A percentile compares a stretch with the other conserved stretches of the same genome.
Conservation (phyloP, 2,113 vertebrate species). For the Silurus asotus region DNA sequence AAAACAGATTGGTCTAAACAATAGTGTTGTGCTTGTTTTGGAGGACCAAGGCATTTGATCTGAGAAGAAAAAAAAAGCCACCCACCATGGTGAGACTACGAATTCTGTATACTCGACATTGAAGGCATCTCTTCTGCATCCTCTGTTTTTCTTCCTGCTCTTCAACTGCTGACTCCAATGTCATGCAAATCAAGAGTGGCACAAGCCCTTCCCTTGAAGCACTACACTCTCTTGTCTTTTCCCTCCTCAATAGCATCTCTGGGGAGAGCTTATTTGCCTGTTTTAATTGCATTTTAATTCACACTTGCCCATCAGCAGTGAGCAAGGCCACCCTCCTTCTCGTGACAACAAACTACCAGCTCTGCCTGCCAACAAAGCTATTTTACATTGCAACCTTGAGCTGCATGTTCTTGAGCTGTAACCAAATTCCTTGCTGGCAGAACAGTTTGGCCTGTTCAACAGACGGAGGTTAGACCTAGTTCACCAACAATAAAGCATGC, state of each 20-base stretch:
- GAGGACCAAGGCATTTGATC: conserved; percentile 5
- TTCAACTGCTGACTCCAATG: conserved; percentile 60
- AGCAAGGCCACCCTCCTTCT: conserved; percentile 50
- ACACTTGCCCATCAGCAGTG: conserved; percentile 65
- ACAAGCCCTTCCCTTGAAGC: conserved; percentile 68
- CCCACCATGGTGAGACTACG: conserved; percentile 37
- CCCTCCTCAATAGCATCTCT: conserved; percentile 57
- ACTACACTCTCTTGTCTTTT: conserved; percentile 53
- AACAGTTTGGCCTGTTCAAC: conserved; percentile 55
- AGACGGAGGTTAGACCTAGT: conserved; percentile 56
- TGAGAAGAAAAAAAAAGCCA: conserved; percentile 7
- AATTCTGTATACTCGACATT: conserved; percentile 12
- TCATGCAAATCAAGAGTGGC: conserved; percentile 74
- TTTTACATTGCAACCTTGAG: conserved; percentile 38
- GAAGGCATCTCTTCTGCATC: conserved; percentile 42
- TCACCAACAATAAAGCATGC: conserved; percentile 62
- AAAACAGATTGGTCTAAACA: not conserved
- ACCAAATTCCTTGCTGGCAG: conserved; percentile 33
- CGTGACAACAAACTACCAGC: conserved; percentile 36
- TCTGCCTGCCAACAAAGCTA: conserved; percentile 43
- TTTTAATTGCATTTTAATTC: conserved; percentile 78
- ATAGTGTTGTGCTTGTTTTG: conserved; percentile 26
- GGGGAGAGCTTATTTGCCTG: conserved; percentile 72
- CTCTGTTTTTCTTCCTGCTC: conserved; percentile 51
- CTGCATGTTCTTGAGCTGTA: conserved; percentile 24